phyloP scores from a whole-genome alignment of 35 echinoderm and acorn worm species.

The Eucidaris tribuloides region DNA sequence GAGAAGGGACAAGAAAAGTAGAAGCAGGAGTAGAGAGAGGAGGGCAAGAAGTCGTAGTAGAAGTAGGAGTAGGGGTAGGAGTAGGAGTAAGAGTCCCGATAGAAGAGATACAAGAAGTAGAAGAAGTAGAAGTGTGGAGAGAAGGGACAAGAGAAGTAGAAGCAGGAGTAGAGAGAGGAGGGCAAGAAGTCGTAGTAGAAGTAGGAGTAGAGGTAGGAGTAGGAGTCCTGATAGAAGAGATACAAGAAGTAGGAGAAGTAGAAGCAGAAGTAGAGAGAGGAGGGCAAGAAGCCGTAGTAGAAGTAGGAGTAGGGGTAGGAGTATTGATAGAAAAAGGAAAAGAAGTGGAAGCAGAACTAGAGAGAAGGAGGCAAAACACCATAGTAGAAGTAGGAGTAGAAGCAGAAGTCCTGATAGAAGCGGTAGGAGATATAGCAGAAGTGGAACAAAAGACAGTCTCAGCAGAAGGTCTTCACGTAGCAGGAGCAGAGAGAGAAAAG shows the following conservation, averaged over 20 bases:
- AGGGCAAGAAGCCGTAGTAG: not conserved
- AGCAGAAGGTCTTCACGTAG: not conserved
- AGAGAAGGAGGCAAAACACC: not conserved
- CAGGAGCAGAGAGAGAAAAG: not conserved
- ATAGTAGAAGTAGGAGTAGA: not conserved
- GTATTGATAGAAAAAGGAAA: not conserved
- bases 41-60: not conserved
- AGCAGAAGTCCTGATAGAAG: not conserved
- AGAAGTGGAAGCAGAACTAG: not conserved
- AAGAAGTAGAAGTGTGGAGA: not conserved
- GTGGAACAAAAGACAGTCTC: not conserved
- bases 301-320: not conserved
- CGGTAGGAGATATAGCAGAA: not conserved
- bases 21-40: not conserved
- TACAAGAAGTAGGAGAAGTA: not conserved
- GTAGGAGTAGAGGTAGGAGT: not conserved
- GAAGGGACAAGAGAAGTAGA: not conserved
- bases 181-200: constrained; percentile 18
- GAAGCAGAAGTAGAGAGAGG: not conserved
- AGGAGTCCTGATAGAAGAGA: constrained; percentile 32
- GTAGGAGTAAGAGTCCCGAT: constrained; percentile 1
- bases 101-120: not conserved
- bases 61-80: not conserved
- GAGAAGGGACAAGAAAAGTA: not conserved
- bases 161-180: not conserved